Base-by-base conservation (phyloP, 2,888 invertebrate species). In the Nomada fabriciana region DNA sequence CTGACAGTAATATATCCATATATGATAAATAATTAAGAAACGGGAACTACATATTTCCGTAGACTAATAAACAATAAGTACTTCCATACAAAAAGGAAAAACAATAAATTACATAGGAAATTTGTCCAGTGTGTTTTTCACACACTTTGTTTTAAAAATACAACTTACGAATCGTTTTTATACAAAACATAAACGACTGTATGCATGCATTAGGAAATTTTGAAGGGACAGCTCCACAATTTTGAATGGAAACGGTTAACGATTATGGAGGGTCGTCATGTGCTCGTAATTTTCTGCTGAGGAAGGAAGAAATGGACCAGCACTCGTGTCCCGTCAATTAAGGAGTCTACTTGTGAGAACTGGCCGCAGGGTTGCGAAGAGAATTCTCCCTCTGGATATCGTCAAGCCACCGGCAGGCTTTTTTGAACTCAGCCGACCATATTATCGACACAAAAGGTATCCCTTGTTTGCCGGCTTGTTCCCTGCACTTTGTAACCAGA, bases 391-490 rank as follows among this genome's bases (percentile, higher is more conserved):
- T 88, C 86, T 87, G 88, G 80, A 59, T 42, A 76, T 76, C 80
- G 82, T 87, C 84, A 88, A 74, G 72, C 57, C 47, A 59, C 61
- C 43, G 70, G 55, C 71, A 70, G 75, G 65, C 60, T 82, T 80
- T 71, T 82, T 80, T 65, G 61, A 80, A 71, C 76, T 53, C 42
- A 50, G 57, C 65, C 74, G 69, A 57, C 72, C 57, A 61, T 59
- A 43, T 42, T 47, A 29, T 15, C 60, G 71, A 18, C 29, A 74
- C 74, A 85, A 85, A 86, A 78, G 75, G 75, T 64, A 60, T 29
- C 67, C 84, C 78, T 88, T 88, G 88, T 87, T 88, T 64, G 71
- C 75, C 64, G 53, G 69, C 76, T 71, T 63, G 70, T 78, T 80
- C 72, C 57, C 52, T n/a, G 63, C 64, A 60, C 69, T 59, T 65